Percentiles rank a stretch among this genome's conserved stretches.
Evolutionary conservation across 2,888 invertebrate genomes (phyloP).

Genomic region (Troglohyphantes excavatus): DNA sequence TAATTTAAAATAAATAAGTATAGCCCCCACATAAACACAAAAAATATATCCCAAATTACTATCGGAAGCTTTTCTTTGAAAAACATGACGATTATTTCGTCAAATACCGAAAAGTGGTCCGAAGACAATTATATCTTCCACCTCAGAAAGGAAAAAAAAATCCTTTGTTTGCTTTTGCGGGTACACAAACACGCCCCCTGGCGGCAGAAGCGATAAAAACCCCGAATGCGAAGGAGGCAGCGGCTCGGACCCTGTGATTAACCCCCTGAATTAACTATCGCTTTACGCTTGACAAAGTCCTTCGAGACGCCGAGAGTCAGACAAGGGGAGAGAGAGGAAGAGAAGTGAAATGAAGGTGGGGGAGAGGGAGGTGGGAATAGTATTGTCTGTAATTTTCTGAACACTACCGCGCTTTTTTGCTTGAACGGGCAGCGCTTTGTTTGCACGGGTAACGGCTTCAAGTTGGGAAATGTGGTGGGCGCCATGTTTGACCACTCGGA

Average conservation of each 20-base stretch:
- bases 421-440: constrained; percentile 38
- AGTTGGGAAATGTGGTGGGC: background rate
- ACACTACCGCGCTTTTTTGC: constrained; percentile 59
- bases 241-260: constrained; percentile 56
- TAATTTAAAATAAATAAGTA: constrained; percentile 15
- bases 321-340: constrained; percentile 14
- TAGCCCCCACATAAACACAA: background rate
- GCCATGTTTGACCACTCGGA: constrained; percentile 62
- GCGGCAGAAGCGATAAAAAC: constrained; percentile 62
- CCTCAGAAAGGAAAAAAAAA: background rate
- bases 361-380: constrained; percentile 22
- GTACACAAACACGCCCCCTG: constrained; percentile 31
- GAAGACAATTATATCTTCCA: constrained; percentile 9
- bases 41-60: background rate
- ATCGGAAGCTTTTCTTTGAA: constrained; percentile 6
- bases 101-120: constrained; percentile 12
- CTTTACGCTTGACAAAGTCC: constrained; percentile 63
- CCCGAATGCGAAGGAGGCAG: constrained; percentile 51
- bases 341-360: constrained; percentile 34
- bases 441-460: constrained; percentile 37
- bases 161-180: constrained; percentile 64
- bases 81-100: constrained; percentile 25
- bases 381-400: constrained; percentile 71
- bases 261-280: constrained; percentile 67
- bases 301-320: constrained; percentile 60